phyloP scores from a whole-genome alignment of 2,797 vertebrate species.

The Semotilus atromaculatus region DNA sequence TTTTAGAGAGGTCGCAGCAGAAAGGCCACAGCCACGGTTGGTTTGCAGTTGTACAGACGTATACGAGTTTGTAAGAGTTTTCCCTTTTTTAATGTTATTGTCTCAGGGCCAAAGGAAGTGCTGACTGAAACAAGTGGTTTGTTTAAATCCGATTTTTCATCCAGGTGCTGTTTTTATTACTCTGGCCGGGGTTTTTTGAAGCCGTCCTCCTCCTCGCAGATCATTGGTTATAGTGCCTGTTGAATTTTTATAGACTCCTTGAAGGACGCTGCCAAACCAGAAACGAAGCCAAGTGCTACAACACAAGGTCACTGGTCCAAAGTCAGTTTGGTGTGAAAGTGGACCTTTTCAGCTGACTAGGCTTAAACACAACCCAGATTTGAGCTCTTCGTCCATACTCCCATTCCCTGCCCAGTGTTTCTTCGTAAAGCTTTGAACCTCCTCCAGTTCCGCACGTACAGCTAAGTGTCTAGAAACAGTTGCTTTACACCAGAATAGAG shows the following conservation, averaged over 20 bases:
- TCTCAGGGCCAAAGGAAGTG: slow-evolving; percentile 67
- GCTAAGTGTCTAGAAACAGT: background rate
- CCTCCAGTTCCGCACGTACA: background rate
- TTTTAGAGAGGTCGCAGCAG: background rate
- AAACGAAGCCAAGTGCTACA: slow-evolving; percentile 52
- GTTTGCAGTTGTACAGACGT: slow-evolving; percentile 60
- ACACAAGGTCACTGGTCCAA: slow-evolving; percentile 62
- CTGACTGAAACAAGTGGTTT: slow-evolving; percentile 68
- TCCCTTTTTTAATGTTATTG: slow-evolving; percentile 60
- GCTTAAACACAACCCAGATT: slow-evolving; percentile 59
- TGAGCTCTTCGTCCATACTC: slow-evolving; percentile 28
- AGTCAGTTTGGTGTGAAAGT: slow-evolving; percentile 43
- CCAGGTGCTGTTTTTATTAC: slow-evolving; percentile 71
- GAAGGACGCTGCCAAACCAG: slow-evolving; percentile 61
- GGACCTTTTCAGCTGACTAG: slow-evolving; percentile 56
- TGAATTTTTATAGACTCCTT: slow-evolving; percentile 59
- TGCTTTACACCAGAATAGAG: background rate
- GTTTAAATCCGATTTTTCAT: slow-evolving; percentile 64
- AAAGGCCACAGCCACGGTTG: slow-evolving; percentile 4
- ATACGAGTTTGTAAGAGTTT: slow-evolving; percentile 38
- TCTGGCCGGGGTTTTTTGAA: slow-evolving; percentile 47
- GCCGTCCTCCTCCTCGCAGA: slow-evolving; percentile 55
- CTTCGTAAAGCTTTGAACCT: slow-evolving; percentile 39
- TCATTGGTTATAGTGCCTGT: slow-evolving; percentile 38
- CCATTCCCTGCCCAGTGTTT: slow-evolving; percentile 28